phyloP scores from a whole-genome alignment of 2,113 vertebrate genomes.

The Microcebus griseorufus region DNA sequence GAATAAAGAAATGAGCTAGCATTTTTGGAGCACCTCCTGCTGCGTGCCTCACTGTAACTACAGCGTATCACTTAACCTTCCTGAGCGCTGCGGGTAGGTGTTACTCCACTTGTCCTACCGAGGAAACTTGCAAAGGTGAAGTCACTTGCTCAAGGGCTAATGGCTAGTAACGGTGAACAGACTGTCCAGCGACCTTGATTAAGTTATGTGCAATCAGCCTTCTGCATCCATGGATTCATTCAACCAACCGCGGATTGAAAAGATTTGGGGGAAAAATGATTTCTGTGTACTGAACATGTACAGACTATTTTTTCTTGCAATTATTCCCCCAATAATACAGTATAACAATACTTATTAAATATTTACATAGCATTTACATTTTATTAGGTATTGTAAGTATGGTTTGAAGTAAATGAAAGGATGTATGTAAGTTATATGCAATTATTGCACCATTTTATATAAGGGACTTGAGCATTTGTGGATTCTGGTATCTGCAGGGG shows the following conservation, averaged over 20 bases:
- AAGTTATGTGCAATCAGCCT: fast-evolving
- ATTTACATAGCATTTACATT: not conserved
- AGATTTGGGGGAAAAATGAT: not conserved
- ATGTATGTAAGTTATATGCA: not conserved
- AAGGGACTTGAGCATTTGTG: not conserved
- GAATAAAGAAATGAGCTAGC: not conserved
- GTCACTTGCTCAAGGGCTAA: not conserved
- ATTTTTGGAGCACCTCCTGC: not conserved
- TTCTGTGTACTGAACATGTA: not conserved
- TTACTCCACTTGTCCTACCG: not conserved
- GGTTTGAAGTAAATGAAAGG: not conserved
- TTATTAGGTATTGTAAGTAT: not conserved
- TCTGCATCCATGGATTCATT: not conserved
- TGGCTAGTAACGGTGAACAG: not conserved
- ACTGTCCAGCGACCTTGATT: too few relatives aligned
- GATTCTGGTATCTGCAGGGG: not conserved
- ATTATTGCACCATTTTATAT: not conserved
- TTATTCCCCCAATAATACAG: not conserved
- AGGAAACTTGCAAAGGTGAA: not conserved
- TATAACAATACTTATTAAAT: not conserved
- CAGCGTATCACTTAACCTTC: not conserved
- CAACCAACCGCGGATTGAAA: not conserved
- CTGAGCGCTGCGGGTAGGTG: fast-evolving
- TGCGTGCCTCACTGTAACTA: not conserved
- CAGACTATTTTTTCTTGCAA: not conserved